phyloP scores from a whole-genome alignment of 1,140 invertebrate species.

The Arion vulgaris region DNA sequence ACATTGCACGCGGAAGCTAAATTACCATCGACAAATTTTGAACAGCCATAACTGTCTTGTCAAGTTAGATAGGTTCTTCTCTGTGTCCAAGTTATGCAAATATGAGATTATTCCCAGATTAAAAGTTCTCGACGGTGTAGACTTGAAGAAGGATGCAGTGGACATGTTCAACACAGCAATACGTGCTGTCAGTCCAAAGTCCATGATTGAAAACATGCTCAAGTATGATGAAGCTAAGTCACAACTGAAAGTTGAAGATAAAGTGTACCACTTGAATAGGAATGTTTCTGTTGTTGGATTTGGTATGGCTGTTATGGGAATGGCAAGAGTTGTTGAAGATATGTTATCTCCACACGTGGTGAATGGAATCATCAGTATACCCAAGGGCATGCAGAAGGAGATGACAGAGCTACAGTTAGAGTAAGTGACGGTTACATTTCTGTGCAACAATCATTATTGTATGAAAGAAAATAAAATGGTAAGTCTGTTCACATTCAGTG shows the following conservation, averaged over 20 bases:
- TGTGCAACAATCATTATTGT: too few species aligned
- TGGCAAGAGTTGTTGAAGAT: slow-evolving; percentile 75
- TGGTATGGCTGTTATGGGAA: slow-evolving; percentile 78
- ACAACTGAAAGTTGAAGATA: slow-evolving; percentile 48
- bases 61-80: background rate
- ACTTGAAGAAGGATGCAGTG: slow-evolving; percentile 26
- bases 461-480: too few species aligned
- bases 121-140: background rate
- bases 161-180: slow-evolving; percentile 62
- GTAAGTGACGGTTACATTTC: background rate
- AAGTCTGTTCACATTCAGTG: too few species aligned
- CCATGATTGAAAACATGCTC: slow-evolving; percentile 63
- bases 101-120: background rate
- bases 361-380: slow-evolving; percentile 85
- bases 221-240: slow-evolving; percentile 40
- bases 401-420: background rate
- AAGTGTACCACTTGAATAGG: slow-evolving; percentile 57
- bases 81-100: background rate
- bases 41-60: background rate
- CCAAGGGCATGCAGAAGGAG: slow-evolving; percentile 73
- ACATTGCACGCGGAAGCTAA: background rate
- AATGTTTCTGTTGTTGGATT: slow-evolving; percentile 80
- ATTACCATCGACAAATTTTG: background rate
- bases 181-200: slow-evolving; percentile 58
- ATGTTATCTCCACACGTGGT: slow-evolving; percentile 79